Evolutionary conservation across 2,888 invertebrate genomes (phyloP), one percentile per base, ranked within the genome.

Genomic region (Sisyra nigra): DNA sequence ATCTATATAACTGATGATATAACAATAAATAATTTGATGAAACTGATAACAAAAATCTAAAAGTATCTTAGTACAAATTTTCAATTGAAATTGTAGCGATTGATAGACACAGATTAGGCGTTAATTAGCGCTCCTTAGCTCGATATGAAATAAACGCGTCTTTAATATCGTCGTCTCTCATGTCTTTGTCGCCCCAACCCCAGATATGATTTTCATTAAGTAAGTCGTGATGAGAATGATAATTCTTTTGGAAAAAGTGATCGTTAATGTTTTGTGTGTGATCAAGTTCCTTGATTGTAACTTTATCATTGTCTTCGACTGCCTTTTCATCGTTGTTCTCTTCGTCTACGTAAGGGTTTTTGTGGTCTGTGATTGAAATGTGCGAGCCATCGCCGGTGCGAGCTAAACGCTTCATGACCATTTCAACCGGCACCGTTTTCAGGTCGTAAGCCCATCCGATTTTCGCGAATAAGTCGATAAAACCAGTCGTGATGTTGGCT

Each of bases 161-260:
- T 45, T 67, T 59, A 47, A 69, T 71, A 44, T 86, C 84, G 41
- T 82, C 80, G 2, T 69, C 68, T 1, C 69, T 62, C 72, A 87
- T 77, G 51, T 86, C 86, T 45, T 63, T 59, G 55, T 87, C 87
- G 30, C 80, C 84, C 87, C 86, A 88, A 0, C 87, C 87, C 86
- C 86, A 87, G n/a, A 72, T 57, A 8, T 35, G 35, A 35, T 40
- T 11, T 8, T 40, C 30, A 39, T 39, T n/a, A 4, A n/a, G 68
- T 33, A 66, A 64, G 33, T 67, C 65, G 1, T 54, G 50, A 14
- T 54, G 48, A 13, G 54, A 49, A 41, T 68, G 61, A 7, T 60
- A 58, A 0, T 68, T 65, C 11, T 66, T 60, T 35, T 58, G 52
- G 10, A 24, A 24, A 24, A 5, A 7, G 24, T 3, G 24, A 24